These are phyloP conservation scores for Mactromeris polynyma DNA, from an alignment of 2,888 invertebrate species.

Conservation along the genomic window DNA sequence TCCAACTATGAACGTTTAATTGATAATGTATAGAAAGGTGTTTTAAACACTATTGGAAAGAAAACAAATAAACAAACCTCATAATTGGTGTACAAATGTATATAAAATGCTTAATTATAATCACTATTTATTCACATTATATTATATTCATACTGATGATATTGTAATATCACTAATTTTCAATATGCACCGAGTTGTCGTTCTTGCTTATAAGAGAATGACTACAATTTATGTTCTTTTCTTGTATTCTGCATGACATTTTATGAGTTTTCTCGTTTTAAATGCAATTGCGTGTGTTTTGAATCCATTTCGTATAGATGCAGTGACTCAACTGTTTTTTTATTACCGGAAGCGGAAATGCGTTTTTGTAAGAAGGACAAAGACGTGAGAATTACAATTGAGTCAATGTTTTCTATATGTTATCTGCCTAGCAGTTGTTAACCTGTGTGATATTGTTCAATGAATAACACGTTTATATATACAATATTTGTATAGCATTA, in stretches of 20 bases:
- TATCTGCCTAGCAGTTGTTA: slow-evolving; percentile 34
- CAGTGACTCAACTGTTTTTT: neutral
- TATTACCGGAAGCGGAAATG: neutral
- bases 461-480: slow-evolving; percentile 17
- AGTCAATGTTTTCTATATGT: neutral
- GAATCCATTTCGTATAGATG: neutral
- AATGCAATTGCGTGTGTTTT: slow-evolving; percentile 16
- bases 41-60: neutral
- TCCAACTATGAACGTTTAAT: no score
- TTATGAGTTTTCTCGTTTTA: slow-evolving; percentile 3
- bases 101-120: neutral
- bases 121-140: neutral
- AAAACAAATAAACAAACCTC: neutral
- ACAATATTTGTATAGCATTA: slow-evolving; percentile 31
- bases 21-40: neutral
- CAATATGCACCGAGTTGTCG: neutral
- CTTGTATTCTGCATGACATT: neutral
- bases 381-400: neutral
- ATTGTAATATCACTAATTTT: neutral
- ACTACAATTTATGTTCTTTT: no score
- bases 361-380: neutral
- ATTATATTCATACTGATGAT: neutral
- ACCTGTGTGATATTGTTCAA: slow-evolving; percentile 25
- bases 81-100: neutral
- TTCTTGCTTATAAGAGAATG: no score